Evolutionary conservation across 2,113 vertebrate species (phyloP), one percentile per base, ranked within the genome.

Genomic region (Myiozetetes cayanensis): DNA sequence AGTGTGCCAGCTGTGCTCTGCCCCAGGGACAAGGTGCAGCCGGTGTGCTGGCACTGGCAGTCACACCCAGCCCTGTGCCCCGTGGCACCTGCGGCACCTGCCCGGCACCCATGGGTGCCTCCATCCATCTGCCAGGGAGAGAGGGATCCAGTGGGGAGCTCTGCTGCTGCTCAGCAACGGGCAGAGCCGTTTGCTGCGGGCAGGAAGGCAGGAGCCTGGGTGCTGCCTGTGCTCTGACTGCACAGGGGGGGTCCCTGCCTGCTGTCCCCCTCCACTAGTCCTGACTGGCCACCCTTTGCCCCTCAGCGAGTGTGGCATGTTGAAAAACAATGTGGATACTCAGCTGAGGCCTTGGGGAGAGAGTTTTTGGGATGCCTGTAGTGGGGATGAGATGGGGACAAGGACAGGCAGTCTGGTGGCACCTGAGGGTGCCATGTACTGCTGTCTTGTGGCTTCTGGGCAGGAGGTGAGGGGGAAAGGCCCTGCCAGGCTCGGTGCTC

Each of bases 291-390:
- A 23, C 61, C 5, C 1, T 22, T 56, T 16, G 39, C 21, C 63
- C 76, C 1, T 0, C 20, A 5, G 18, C 2, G 80, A 2, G 37
- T 1, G 7, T 2, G 3, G n/a, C 47, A 1, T 3, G 3, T 13
- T 49, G 52, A 2, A 16, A 27, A 61, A 39, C 10, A 22, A 12
- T 28, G 0, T 3, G 2, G 19, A 11, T 10, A 24, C 71, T 83
- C 67, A 18, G 30, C 47, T 2, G 2, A 87, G 67, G 59, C 87
- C 27, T 44, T 0, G 3, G 14, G 43, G 37, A 53, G 22, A 8
- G 56, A 1, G 3, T 4, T 87, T 91, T 77, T 33, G 68, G 80
- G 76, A 12, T 55, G 44, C 10, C 44, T 2, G 0, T 0, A 4
- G 19, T 15, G 72, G 10, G 35, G 50, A 61, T 4, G 12, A 43